Evolutionary conservation across 2,888 invertebrate species (phyloP), one percentile per base, ranked within the genome.

Genomic region (Leptothorax acervorum): DNA sequence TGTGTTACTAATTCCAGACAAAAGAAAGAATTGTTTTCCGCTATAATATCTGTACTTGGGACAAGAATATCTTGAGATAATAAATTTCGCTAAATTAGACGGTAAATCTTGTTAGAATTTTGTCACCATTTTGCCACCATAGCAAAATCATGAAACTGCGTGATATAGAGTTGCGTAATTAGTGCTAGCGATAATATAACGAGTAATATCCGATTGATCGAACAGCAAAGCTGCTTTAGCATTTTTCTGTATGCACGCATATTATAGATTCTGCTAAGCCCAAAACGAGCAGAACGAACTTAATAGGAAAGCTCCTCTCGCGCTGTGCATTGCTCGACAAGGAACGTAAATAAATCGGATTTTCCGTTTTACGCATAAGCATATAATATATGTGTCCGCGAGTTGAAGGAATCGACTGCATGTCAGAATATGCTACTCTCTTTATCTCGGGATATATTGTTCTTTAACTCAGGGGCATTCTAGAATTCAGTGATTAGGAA

Each of bases 191-290:
- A 23, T 23, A 23, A 23, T 23, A 28, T 53, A 55, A 39, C 70
- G 45, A 79, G 42, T 71, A 71, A 79, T 79, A 71, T 79, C 23
- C 71, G 57, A 79, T 60, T 73, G 71, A 81, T 73, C 60, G 48
- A 73, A 48, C 48, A 48, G 73, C 18, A 81, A 81, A 81, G 60
- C 73, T 73, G 57, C 79, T 73, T 79, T 81, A 73, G 12, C 60
- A 60, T 73, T 60, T 66, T 81, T 48, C 3, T 48, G 18, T 78
- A 45, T 48, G 57, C 79, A 35, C 35, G 71, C 42, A n/a, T 48
- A 81, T 73, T 71, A 81, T 18, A 35, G 35, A 81, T 81, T 48
- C 35, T 60, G 23, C 60, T 81, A 81, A 81, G 48, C 60, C 73
- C 5, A 55, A 57, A 79, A 79, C 55, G 78, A 68, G 45, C 45